phyloP scores from a whole-genome alignment of 2,113 vertebrate genomes.

The Erythrocercus mccallii region DNA sequence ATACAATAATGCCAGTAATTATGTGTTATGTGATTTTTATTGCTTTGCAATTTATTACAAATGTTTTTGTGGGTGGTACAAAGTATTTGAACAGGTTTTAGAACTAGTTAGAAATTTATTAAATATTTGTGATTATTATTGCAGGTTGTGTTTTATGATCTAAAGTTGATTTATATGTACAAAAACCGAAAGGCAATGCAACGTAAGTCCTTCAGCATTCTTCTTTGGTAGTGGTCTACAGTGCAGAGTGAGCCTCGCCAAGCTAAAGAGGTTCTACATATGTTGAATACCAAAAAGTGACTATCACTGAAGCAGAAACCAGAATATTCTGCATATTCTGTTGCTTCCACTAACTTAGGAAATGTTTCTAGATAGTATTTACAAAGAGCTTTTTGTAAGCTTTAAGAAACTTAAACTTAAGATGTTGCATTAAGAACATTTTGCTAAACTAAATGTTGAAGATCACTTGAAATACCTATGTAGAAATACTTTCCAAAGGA shows the following conservation, averaged over 20 bases:
- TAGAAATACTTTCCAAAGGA: background rate
- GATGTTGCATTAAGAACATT: background rate
- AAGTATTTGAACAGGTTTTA: conserved; percentile 73
- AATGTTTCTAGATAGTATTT: background rate
- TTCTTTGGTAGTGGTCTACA: background rate
- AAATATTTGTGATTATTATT: conserved; percentile 74
- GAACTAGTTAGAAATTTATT: conserved; percentile 61
- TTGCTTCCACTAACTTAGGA: background rate
- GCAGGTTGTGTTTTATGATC: conserved; percentile 69
- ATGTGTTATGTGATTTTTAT: conserved; percentile 72
- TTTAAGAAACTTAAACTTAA: background rate
- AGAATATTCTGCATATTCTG: background rate
- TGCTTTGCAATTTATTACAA: conserved; percentile 64
- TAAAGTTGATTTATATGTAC: conserved; percentile 39
- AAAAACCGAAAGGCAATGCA: background rate
- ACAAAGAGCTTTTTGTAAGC: background rate
- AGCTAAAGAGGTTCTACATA: background rate
- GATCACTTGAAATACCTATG: background rate
- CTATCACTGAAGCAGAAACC: background rate
- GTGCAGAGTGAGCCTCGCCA: background rate
- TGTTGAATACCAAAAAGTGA: background rate
- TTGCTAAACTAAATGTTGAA: background rate
- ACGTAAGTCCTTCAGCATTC: background rate
- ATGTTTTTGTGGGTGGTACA: conserved; percentile 71
- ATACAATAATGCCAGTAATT: conserved; percentile 71